A percentile compares a stretch with the other conserved stretches of the same genome.
Evolutionary conservation across 2,113 vertebrate genomes (phyloP).

Genomic region (Tetraodon nigroviridis): DNA sequence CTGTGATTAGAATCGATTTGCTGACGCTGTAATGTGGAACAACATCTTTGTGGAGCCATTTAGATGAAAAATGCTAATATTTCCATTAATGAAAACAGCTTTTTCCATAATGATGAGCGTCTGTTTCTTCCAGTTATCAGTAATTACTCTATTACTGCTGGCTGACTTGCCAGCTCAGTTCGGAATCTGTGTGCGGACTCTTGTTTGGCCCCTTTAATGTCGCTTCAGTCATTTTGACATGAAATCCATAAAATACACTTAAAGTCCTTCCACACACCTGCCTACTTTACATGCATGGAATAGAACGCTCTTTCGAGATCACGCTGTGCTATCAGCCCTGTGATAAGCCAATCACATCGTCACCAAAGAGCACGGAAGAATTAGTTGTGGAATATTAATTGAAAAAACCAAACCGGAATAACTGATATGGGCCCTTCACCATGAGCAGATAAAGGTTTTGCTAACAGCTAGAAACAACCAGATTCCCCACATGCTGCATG

Average conservation of each 20-base stretch:
- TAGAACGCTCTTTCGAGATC: slow-evolving; percentile 43
- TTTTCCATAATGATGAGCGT: slow-evolving; percentile 2
- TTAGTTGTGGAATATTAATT: neutral
- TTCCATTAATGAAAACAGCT: neutral
- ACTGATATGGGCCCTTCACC: too few species aligned
- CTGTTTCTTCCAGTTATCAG: slow-evolving; percentile 20
- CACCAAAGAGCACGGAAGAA: slow-evolving; percentile 18
- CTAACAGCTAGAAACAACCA: too few species aligned
- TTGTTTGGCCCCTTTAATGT: slow-evolving; percentile 5
- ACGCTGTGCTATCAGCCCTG: slow-evolving; percentile 28
- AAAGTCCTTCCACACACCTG: slow-evolving; percentile 21
- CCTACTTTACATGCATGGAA: slow-evolving; percentile 15
- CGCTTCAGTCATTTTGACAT: slow-evolving; percentile 15
- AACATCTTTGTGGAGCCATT: too few species aligned
- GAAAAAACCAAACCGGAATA: neutral
- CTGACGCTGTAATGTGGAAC: neutral
- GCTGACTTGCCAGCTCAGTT: slow-evolving; percentile 20
- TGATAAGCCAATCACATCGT: slow-evolving; percentile 62
- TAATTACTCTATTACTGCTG: slow-evolving; percentile 23
- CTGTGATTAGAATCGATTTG: neutral
- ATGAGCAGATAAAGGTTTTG: too few species aligned
- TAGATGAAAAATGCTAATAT: neutral
- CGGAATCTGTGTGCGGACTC: slow-evolving; percentile 13
- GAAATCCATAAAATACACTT: neutral
- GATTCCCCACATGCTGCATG: too few species aligned